These are phyloP conservation scores for Buteo buteo DNA, from an alignment of 2,113 vertebrate species.

Conservation along the genomic window DNA sequence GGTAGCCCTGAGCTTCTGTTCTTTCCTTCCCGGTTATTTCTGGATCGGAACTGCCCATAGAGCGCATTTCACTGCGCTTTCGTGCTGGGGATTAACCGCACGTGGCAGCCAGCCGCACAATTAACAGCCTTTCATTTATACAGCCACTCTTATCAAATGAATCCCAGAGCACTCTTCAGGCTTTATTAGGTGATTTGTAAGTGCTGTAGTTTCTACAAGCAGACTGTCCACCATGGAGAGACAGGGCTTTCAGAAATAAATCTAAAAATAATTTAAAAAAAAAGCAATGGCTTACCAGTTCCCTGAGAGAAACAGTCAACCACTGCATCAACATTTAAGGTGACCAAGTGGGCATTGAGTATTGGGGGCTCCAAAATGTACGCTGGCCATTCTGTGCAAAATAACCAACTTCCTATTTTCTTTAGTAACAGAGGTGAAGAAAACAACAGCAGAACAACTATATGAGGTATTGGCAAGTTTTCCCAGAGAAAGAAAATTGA, in stretches of 20 bases:
- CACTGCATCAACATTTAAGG: background rate
- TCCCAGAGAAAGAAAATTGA: background rate
- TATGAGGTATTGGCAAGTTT: background rate
- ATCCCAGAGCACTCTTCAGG: background rate
- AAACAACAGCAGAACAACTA: background rate
- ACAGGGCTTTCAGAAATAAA: background rate
- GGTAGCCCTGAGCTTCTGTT: constrained; percentile 22
- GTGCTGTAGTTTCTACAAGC: background rate
- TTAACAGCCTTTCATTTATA: constrained; percentile 15
- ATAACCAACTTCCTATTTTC: background rate
- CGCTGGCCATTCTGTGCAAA: background rate
- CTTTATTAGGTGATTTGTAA: constrained; percentile 1
- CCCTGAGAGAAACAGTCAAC: background rate
- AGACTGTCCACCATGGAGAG: background rate
- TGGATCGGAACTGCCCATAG: background rate
- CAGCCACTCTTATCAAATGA: background rate
- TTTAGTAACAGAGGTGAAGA: background rate
- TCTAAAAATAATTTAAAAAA: background rate
- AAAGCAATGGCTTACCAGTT: background rate
- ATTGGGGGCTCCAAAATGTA: background rate
- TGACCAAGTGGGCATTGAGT: background rate
- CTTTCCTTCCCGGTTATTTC: background rate
- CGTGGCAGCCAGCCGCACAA: background rate
- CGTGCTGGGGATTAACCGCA: background rate
- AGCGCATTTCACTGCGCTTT: background rate